Evolutionary conservation across 2,888 invertebrate species (phyloP), one percentile per base, ranked within the genome.

Genomic region (Anaspis maculata): DNA sequence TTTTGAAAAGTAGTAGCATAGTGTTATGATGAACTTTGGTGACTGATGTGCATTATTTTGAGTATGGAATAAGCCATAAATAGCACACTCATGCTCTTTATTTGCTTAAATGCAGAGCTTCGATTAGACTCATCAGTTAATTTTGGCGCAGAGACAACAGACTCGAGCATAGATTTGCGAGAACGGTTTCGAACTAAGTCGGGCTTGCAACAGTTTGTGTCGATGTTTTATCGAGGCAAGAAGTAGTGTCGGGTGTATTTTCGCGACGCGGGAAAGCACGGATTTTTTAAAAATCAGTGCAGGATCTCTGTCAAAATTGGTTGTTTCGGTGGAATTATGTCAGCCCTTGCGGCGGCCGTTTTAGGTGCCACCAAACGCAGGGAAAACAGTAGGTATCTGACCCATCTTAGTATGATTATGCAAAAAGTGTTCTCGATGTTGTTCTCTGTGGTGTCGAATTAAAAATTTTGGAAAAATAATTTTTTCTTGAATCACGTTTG

Each of bases 231-330:
- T n/a, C n/a, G n/a, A n/a, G n/a, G n/a, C n/a, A n/a, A n/a, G n/a
- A n/a, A n/a, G n/a, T n/a, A n/a, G n/a, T n/a, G n/a, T n/a, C n/a
- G n/a, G n/a, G n/a, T n/a, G n/a, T n/a, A n/a, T n/a, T n/a, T n/a
- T n/a, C n/a, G n/a, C n/a, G n/a, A n/a, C n/a, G n/a, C n/a, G n/a
- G n/a, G n/a, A n/a, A n/a, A n/a, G n/a, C n/a, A n/a, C n/a, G n/a
- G n/a, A n/a, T n/a, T n/a, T n/a, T n/a, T n/a, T n/a, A n/a, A n/a
- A n/a, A n/a, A n/a, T n/a, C n/a, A n/a, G n/a, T n/a, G n/a, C n/a
- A n/a, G n/a, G n/a, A n/a, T n/a, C n/a, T n/a, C n/a, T n/a, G 47
- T 48, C 54, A 62, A 56, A 61, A 64, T 64, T 62, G 64, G 62
- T 54, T 62, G 63, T 48, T 60, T 63, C 34, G 48, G 48, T 27